Percentiles rank a stretch among this genome's conserved stretches.
These are phyloP conservation scores for Trichosurus vulpecula DNA, from an alignment of 2,797 vertebrate genomes.

Conservation along the genomic window DNA sequence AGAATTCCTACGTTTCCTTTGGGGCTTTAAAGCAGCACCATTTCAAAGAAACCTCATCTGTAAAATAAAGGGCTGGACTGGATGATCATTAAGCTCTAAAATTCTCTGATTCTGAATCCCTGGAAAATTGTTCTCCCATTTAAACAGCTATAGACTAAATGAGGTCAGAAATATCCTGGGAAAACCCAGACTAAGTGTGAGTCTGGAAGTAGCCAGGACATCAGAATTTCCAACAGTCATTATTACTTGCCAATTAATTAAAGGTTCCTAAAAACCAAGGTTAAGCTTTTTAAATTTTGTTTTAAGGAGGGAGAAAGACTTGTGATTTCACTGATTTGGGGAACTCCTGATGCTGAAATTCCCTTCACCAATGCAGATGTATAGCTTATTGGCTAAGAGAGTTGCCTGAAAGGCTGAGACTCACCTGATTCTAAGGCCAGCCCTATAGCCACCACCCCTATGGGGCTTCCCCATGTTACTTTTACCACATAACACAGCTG, in stretches of 20 bases:
- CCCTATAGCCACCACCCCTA: background rate
- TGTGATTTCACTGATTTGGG: background rate
- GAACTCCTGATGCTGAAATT: background rate
- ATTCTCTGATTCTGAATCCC: background rate
- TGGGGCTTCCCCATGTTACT: slow-evolving; percentile 10
- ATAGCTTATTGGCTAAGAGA: background rate
- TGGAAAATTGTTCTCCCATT: background rate
- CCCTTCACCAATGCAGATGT: background rate
- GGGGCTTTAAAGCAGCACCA: background rate
- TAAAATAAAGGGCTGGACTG: background rate
- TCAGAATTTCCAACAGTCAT: background rate
- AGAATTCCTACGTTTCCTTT: slow-evolving; percentile 24
- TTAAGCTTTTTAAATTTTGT: background rate
- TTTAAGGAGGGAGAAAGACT: background rate
- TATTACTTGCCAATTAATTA: background rate
- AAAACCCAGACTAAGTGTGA: background rate
- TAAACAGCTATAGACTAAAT: background rate
- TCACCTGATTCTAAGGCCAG: background rate
- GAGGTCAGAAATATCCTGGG: background rate
- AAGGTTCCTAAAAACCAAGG: background rate
- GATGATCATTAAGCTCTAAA: background rate
- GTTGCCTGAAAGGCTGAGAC: background rate
- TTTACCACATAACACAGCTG: slow-evolving; percentile 23
- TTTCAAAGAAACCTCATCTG: background rate
- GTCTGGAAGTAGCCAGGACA: background rate